These are phyloP conservation scores for Cyprinella venusta DNA, from an alignment of 2,797 vertebrate genomes.

Conservation along the genomic window DNA sequence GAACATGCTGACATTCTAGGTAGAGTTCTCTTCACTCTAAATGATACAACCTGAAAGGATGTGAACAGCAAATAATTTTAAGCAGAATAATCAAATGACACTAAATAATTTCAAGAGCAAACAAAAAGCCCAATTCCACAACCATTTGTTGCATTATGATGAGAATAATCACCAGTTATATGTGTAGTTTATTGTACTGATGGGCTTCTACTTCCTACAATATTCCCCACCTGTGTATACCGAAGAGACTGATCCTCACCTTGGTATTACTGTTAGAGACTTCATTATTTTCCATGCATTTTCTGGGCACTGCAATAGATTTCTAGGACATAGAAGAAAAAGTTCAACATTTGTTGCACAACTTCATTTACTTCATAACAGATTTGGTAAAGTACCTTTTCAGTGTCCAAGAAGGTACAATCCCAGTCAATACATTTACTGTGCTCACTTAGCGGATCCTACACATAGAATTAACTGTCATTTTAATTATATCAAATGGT, in stretches of 20 bases:
- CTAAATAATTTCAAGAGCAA: not conserved
- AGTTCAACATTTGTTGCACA: not conserved
- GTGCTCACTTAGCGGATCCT: constrained; percentile 38
- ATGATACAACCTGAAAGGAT: constrained; percentile 70
- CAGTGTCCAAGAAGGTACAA: not conserved
- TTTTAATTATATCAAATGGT: not conserved
- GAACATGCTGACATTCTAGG: constrained; percentile 54
- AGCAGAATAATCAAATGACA: not conserved
- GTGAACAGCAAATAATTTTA: not conserved
- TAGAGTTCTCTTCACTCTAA: constrained; percentile 72
- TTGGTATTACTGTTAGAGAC: not conserved
- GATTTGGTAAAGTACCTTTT: constrained; percentile 25
- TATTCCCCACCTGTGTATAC: not conserved
- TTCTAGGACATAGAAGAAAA: constrained; percentile 10
- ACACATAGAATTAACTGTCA: not conserved
- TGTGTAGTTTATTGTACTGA: not conserved
- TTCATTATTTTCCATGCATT: not conserved
- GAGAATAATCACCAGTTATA: not conserved
- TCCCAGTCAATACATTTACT: constrained; percentile 5
- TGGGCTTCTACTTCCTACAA: not conserved
- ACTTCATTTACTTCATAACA: not conserved
- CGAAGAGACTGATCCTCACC: not conserved
- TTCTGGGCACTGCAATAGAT: not conserved
- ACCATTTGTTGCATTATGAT: not conserved
- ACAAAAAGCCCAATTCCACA: not conserved